phyloP scores from a whole-genome alignment of 2,888 invertebrate genomes.

The Oscheius myriophilus region DNA sequence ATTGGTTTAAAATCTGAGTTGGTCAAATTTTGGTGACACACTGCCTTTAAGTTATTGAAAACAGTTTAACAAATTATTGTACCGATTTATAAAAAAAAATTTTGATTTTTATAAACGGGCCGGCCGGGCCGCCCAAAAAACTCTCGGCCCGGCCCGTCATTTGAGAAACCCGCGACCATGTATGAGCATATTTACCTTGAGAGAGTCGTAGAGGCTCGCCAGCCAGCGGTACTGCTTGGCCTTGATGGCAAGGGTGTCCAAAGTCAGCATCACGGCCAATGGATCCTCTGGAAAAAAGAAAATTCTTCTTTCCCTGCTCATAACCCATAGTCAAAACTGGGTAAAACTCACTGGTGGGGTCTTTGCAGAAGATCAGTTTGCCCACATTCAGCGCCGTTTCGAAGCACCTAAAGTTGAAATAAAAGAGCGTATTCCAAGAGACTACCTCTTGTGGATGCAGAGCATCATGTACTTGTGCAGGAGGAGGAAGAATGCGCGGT shows the following conservation, averaged over 20 bases:
- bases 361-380: conserved; percentile 83
- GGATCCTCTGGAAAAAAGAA: conserved; percentile 76
- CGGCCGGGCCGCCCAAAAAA: too few relatives aligned
- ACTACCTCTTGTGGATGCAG: conserved; percentile 75
- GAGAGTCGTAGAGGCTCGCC: conserved; percentile 73
- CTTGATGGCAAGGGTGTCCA: conserved; percentile 85
- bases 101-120: too few relatives aligned
- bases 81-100: too few relatives aligned
- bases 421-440: not conserved
- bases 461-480: conserved; percentile 83
- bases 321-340: too few relatives aligned
- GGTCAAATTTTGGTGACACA: too few relatives aligned
- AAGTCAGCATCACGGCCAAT: conserved; percentile 80
- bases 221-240: conserved; percentile 82
- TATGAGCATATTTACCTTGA: conserved; percentile 71
- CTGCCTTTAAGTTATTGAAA: too few relatives aligned
- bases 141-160: too few relatives aligned
- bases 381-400: conserved; percentile 85
- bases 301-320: too few relatives aligned
- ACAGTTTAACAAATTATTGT: too few relatives aligned
- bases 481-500: conserved; percentile 83
- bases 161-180: too few relatives aligned
- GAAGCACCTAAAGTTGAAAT: conserved; percentile 70
- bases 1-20: too few relatives aligned
- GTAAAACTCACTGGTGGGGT: conserved; percentile 76